Base-by-base conservation (phyloP, 1,140 invertebrate genomes). In the Teleopsis dalmanni region DNA sequence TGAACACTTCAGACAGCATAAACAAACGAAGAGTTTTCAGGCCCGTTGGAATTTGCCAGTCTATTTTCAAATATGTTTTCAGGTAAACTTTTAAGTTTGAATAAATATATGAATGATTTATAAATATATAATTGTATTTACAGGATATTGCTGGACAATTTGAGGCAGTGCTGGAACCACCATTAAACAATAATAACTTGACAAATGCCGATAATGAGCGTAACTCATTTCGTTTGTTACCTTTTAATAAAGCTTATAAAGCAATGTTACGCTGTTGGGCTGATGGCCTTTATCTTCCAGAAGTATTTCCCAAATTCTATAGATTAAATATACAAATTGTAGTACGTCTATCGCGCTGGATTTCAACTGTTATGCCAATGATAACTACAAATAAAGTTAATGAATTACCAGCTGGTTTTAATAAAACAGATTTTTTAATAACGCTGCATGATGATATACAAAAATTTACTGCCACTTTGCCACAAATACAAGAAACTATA, bases 11-110 rank as follows among this genome's bases (percentile, higher is more conserved):
- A 77, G 78, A 52, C 66, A 75, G 51, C 81, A 86, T 64, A 64
- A 75, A 22, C 82, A 83, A 48, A 85, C 82, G 54, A 78, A 79
- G 58, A 76, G 75, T 37, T 92, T 95, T 71, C 75, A 90, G 40
- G 80, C 82, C 47, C 85, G 87, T 58, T 97, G 93, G 88, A 95
- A 95, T 74, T 76, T 96, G 22, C 86, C 91, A 25, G 90, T 97
- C 14, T 95, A 97, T 70, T 96, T 91, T 73, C 92, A 96, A 76
- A 92, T 96, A 59, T 76, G 84, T 54, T 88, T 92, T 76, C 90
- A 94, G 54, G 64, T 66, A 38, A n/a, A n/a, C n/a, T n/a, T n/a
- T n/a, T n/a, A n/a, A n/a, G n/a, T n/a, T n/a, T 21, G 37, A 37
- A 37, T 21, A 13, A 37, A 21, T 18, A 11, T 3, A 11, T 5